Evolutionary conservation across 2,797 vertebrate genomes (phyloP), one percentile per base, ranked within the genome.

Genomic region (Myoxocephalus aenaeus): DNA sequence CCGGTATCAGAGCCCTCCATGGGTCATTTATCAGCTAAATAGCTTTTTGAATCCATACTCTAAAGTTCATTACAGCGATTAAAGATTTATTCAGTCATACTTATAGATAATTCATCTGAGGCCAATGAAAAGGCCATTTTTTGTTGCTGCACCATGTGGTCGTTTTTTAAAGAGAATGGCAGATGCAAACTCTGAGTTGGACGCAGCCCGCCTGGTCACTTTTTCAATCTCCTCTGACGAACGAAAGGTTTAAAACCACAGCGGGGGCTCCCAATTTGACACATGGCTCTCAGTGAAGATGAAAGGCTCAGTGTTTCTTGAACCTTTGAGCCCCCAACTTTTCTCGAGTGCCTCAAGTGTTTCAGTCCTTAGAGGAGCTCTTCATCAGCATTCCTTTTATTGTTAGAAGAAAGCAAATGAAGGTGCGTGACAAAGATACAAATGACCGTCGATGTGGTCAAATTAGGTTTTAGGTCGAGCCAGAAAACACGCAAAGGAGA

Each of bases 1-100:
- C 87, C 58, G 64, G 86, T 87, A 90, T 85, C 89, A 92, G 76
- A 90, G 89, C 84, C 81, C 79, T 87, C 73, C 70, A 57, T 38
- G 80, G 92, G 90, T 93, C 90, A 89, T 93, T 94, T 90, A 92
- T 93, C 92, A 94, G 85, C 87, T 92, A 92, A 95, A 94, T 89
- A 83, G 89, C 92, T 92, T 93, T 94, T 91, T 93, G 85, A 93
- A 92, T 94, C 90, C 89, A 91, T 92, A 92, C 83, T 94, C 93
- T 93, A 93, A 93, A 94, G 93, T 87, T 93, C 88, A 94, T 94
- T 94, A 92, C 88, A 88, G 89, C 87, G 85, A 93, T 92, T 94
- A 93, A 89, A 91, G 86, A 92, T 94, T 94, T 92, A 93, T 91
- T 90, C 91, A 90, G 88, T 90, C 89, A 67, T 81, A 86, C 88